Base-by-base conservation (phyloP, 2,113 vertebrate species). In the Myrmecophaga tridactyla region DNA sequence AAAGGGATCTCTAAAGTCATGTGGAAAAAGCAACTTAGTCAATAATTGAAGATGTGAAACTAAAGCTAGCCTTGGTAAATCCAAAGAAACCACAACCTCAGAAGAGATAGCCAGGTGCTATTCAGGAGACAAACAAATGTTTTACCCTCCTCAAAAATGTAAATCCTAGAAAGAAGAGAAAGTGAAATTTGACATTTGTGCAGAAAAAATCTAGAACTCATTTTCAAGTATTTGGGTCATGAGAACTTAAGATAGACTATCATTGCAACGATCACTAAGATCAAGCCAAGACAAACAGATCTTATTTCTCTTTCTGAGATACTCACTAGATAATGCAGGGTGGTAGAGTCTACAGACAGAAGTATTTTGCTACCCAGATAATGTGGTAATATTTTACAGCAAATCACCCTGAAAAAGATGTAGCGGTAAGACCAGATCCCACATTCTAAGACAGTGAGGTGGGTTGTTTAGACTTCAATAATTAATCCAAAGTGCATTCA, bases 121-220 rank as follows among this genome's bases (percentile, higher is more conserved):
- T 18, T 56, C 1, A 83, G 12, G 23, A 85, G 15, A 92, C 11
- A 90, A 93, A 29, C 21, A 72, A 15, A 65, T 60, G 27, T 78
- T 86, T 92, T 31, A 78, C 21, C 63, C 63, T 81, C 15, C 82
- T 91, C 29, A 72, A 67, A 84, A 81, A 53, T 63, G 27, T 31
- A 93, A 46, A 58, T 43, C 15, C 46, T 62, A n/a, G 27, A 87
- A 72, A 70, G 21, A 87, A 94, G 36, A 85, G n/a, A 95, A 85
- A 60, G 12, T 25, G 63, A 82, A 76, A 27, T 86, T 86, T 82
- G 25, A 75, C 21, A n/a, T 48, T 63, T 41, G 60, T 48, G 75
- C 11, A 86, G 53, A 93, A 41, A 91, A 73, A 89, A 46, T 69
- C 46, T 70, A 43, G 27, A 82, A 81, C 29, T 63, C 0, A 70